Conservation (phyloP, 2,113 vertebrate species). For the Spheniscus mendiculus region DNA sequence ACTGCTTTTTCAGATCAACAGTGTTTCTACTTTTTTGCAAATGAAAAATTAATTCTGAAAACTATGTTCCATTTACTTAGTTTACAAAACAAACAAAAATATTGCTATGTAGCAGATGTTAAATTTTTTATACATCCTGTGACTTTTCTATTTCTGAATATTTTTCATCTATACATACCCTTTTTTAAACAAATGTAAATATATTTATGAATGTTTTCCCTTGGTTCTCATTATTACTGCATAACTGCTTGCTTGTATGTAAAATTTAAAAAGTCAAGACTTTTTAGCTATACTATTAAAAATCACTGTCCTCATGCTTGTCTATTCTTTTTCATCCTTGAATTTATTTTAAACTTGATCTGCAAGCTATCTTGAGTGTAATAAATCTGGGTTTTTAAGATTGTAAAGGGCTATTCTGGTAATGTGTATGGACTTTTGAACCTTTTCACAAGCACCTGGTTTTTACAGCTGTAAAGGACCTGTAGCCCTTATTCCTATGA, state of each 20-base stretch:
- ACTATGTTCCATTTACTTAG: neutral
- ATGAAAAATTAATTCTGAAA: neutral
- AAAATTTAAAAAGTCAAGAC: neutral
- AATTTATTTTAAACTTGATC: neutral
- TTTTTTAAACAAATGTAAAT: neutral
- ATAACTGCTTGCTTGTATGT: neutral
- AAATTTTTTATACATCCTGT: neutral
- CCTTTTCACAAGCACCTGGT: neutral
- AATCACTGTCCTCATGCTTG: neutral
- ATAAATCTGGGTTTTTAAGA: neutral
- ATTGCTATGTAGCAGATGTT: neutral
- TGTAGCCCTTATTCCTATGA: neutral
- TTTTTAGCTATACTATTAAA: neutral
- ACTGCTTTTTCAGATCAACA: neutral
- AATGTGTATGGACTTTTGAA: neutral
- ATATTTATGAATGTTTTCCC: neutral
- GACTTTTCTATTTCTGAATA: neutral
- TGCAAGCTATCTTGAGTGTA: neutral
- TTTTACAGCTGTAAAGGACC: neutral
- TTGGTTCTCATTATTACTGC: neutral
- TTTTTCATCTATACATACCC: neutral
- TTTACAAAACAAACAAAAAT: neutral
- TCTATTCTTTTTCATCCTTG: neutral
- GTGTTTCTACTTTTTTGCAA: neutral
- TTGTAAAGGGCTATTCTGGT: neutral